phyloP scores from a whole-genome alignment of 2,113 vertebrate species.

The Lophius piscatorius region DNA sequence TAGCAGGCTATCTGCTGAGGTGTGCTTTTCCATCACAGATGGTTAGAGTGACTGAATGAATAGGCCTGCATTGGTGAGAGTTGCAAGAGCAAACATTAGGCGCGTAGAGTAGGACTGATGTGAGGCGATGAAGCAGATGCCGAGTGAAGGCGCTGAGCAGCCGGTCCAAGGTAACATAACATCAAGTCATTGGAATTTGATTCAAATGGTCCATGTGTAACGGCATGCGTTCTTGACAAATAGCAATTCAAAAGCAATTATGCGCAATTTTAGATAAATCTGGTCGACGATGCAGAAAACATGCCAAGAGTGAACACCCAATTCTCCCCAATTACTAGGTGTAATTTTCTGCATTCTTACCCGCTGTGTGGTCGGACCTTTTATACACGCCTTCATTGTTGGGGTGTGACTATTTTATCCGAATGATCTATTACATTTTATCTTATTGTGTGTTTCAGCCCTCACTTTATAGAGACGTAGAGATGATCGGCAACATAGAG shows the following conservation, averaged over 20 bases:
- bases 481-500: constrained; percentile 4
- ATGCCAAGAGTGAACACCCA: constrained; percentile 37
- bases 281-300: constrained; percentile 27
- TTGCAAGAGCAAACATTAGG: constrained; percentile 44
- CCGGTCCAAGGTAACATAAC: constrained; percentile 33
- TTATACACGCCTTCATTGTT: constrained; percentile 11
- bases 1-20: constrained; percentile 37
- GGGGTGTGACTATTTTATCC: constrained; percentile 19
- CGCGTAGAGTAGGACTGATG: constrained; percentile 1
- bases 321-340: constrained; percentile 40
- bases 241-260: constrained; percentile 37
- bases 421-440: constrained; percentile 13
- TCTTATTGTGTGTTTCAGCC: not conserved
- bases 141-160: constrained; percentile 37
- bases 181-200: constrained; percentile 59
- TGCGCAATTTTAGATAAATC: constrained; percentile 49
- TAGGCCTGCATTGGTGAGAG: not conserved
- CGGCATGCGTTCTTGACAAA: constrained; percentile 26
- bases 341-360: constrained; percentile 69
- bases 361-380: constrained; percentile 30
- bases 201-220: constrained; percentile 55
- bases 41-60: constrained; percentile 8
- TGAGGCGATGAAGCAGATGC: constrained; percentile 48
- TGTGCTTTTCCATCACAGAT: constrained; percentile 30
- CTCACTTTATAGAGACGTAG: not conserved